Base-by-base conservation (phyloP, 2,888 invertebrate genomes). In the Aleiodes leptofemur region DNA sequence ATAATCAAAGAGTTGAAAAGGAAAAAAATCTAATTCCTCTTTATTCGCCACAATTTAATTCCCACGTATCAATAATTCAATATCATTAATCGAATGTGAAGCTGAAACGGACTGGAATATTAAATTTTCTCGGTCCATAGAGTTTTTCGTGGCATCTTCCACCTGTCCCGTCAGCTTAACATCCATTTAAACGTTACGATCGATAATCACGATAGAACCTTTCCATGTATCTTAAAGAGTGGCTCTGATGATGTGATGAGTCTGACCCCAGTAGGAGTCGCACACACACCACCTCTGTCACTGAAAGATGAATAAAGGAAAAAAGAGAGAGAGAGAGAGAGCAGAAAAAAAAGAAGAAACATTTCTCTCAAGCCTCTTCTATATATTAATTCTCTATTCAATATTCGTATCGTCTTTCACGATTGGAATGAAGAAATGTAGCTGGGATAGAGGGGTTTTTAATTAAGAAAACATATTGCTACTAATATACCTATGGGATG, bases 391-490 rank as follows among this genome's bases (percentile, higher is more conserved):
- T 34, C 31, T n/a, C 13, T 34, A 34, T 34, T 59, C 59, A 59
- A 48, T 64, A 64, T 64, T 64, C 48, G 64, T 64, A 64, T 64
- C 64, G 64, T 43, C 64, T 64, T 64, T 64, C 48, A 48, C 43
- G 48, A 64, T 23, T 13, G 7, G 31, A 31, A 57, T n/a, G 61
- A 64, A 64, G 43, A 64, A 23, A 64, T 64, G 64, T 64, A 48
- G 16, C 64, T 9, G 4, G 48, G 69, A 74, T 50, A 50, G 23
- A 29, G 69, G 77, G 43, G 43, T 43, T 64, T 64, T 86, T 85
- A 86, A 88, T 88, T 86, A 87, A 85, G 85, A 82, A 82, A 87
- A 87, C 87, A 87, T 86, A 87, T 88, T 85, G 87, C 85, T 86
- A 85, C 86, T 87, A 87, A 88, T 87, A 86, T 85, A 83, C 81